phyloP scores from a whole-genome alignment of 2,888 invertebrate genomes.

The Lapara coniferarum region DNA sequence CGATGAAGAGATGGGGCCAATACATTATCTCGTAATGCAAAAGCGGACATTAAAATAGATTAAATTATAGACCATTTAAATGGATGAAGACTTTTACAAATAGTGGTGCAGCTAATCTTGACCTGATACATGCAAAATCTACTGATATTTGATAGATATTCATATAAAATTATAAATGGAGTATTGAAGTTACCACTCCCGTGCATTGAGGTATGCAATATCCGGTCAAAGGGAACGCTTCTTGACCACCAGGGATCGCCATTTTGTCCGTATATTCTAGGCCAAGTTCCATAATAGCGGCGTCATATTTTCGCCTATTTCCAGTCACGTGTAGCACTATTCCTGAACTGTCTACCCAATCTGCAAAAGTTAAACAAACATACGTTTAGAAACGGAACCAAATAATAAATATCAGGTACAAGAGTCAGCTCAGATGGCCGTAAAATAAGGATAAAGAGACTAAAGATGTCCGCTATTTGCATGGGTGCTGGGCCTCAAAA shows the following conservation, averaged over 20 bases:
- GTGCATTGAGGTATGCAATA: constrained; percentile 98
- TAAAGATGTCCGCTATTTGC: too few species aligned
- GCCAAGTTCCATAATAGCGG: constrained; percentile 98
- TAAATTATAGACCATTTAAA: too few species aligned
- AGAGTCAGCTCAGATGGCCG: not conserved
- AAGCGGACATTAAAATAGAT: too few species aligned
- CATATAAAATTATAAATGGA: not conserved
- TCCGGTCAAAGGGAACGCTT: constrained; percentile 91
- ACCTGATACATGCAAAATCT: too few species aligned
- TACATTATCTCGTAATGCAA: too few species aligned
- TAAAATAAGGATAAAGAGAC: too few species aligned
- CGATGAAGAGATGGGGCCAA: too few species aligned
- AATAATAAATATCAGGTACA: not conserved
- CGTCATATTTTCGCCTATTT: constrained; percentile 91
- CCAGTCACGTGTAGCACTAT: constrained; percentile 91
- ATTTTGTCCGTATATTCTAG: constrained; percentile 99
- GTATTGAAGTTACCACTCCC: constrained; percentile 85
- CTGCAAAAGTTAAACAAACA: constrained; percentile 65
- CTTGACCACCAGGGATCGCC: constrained; percentile 95
- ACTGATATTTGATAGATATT: too few species aligned
- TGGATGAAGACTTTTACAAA: too few species aligned
- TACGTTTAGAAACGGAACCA: not conserved
- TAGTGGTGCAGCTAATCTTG: too few species aligned
- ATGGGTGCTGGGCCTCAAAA: too few species aligned
- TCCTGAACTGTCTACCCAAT: constrained; percentile 95